Evolutionary conservation across 2,888 invertebrate genomes (phyloP).

Genomic region (Xanthostigma xanthostigma): DNA sequence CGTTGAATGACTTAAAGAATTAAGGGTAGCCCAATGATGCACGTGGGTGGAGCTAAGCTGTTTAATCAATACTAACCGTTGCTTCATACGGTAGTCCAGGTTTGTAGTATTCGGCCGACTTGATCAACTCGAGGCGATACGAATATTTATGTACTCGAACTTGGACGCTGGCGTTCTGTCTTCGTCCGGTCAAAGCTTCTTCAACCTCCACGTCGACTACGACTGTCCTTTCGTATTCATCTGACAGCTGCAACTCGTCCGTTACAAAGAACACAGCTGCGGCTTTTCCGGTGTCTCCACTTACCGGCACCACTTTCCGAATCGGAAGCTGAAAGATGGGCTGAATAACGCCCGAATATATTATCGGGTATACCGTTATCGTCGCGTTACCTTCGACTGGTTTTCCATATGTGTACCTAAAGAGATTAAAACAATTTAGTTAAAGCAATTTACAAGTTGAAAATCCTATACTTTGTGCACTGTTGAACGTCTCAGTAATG

Average conservation of each 20-base stretch:
- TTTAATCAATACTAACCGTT: constrained; percentile 46
- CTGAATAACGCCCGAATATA: constrained; percentile 63
- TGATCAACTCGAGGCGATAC: constrained; percentile 60
- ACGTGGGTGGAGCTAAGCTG: too few relatives aligned
- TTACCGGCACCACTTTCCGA: constrained; percentile 53
- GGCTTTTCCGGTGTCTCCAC: constrained; percentile 33
- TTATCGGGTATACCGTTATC: constrained; percentile 69
- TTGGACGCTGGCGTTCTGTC: constrained; percentile 62
- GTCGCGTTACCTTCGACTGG: constrained; percentile 77
- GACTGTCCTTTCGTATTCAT: constrained; percentile 67
- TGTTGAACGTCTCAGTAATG: too few relatives aligned
- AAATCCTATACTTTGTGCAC: too few relatives aligned
- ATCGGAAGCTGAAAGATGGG: constrained; percentile 59
- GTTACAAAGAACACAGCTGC: constrained; percentile 64
- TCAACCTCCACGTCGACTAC: constrained; percentile 79
- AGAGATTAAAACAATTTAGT: background rate
- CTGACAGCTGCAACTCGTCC: constrained; percentile 57
- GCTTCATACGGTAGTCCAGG: constrained; percentile 74
- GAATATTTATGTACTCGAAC: constrained; percentile 63
- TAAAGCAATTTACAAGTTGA: background rate
- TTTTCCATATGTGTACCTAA: constrained; percentile 70
- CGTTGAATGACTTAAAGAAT: too few relatives aligned
- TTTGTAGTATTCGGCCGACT: constrained; percentile 76
- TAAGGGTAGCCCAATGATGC: too few relatives aligned
- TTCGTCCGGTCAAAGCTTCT: constrained; percentile 73